Conservation (phyloP, 1,140 invertebrate genomes). For the Battus philenor region DNA sequence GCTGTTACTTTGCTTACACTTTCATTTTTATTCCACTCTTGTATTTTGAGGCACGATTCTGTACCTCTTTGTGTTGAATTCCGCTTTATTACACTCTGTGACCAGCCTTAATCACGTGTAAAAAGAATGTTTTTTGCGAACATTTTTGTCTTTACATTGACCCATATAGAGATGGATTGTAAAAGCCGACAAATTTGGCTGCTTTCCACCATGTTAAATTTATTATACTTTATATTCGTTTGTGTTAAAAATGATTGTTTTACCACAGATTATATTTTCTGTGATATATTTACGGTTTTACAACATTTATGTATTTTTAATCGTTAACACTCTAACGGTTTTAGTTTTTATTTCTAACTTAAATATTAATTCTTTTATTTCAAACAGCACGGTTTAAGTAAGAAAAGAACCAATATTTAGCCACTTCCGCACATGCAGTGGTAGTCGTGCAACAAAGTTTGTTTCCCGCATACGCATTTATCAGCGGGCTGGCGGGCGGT, state of each 20-base stretch:
- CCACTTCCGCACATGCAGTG: too few relatives aligned
- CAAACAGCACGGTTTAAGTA: too few relatives aligned
- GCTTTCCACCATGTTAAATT: constrained; percentile 7
- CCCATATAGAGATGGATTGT: constrained; percentile 3
- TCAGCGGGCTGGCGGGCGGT: too few relatives aligned
- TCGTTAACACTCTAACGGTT: too few relatives aligned
- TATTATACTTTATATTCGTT: constrained; percentile 10
- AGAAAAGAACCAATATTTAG: too few relatives aligned
- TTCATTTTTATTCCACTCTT: constrained; percentile 2
- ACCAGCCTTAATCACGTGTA: neutral
- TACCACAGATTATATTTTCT: constrained; percentile 9
- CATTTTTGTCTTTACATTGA: constrained; percentile 4
- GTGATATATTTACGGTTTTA: too few relatives aligned
- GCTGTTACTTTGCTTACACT: constrained; percentile 6
- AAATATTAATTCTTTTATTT: too few relatives aligned
- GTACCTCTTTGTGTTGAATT: neutral
- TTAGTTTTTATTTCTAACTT: too few relatives aligned
- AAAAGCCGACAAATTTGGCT: constrained; percentile 6
- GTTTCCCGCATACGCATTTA: too few relatives aligned
- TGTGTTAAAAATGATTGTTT: constrained; percentile 11
- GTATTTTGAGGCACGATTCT: neutral
- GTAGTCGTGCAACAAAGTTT: too few relatives aligned
- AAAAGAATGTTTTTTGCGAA: neutral
- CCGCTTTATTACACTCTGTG: neutral
- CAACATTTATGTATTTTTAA: too few relatives aligned